phyloP scores from a whole-genome alignment of 2,888 invertebrate genomes.

The Apamea sordens region DNA sequence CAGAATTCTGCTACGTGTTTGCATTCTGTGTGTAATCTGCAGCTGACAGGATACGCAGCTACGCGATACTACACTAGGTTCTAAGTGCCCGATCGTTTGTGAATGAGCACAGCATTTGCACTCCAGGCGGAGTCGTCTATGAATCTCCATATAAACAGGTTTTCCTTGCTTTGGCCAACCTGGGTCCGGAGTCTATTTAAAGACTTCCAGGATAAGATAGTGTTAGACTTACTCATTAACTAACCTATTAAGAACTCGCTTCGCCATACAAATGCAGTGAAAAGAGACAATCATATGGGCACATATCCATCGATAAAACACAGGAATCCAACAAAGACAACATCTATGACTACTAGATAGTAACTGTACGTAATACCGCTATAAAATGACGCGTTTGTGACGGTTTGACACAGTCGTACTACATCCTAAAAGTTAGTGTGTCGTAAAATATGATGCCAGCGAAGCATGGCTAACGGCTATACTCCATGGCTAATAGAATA shows the following conservation, averaged over 20 bases:
- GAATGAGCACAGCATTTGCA: neutral
- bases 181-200: neutral
- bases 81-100: neutral
- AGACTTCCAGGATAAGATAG: neutral
- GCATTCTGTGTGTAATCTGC: neutral
- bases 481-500: slow-evolving; percentile 38
- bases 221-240: neutral
- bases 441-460: slow-evolving; percentile 37
- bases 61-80: neutral
- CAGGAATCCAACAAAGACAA: neutral
- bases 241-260: neutral
- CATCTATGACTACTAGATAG: neutral
- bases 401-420: neutral
- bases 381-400: slow-evolving; percentile 37
- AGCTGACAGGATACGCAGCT: neutral
- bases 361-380: slow-evolving; percentile 34
- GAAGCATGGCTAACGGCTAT: slow-evolving; percentile 29
- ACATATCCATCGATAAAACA: neutral
- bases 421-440: slow-evolving; percentile 35
- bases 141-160: neutral
- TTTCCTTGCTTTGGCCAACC: neutral
- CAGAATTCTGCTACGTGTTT: neutral
- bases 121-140: neutral
- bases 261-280: neutral
- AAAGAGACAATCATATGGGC: neutral